Conservation (phyloP, 1,140 invertebrate genomes). For the Drosophila bifasciata region DNA sequence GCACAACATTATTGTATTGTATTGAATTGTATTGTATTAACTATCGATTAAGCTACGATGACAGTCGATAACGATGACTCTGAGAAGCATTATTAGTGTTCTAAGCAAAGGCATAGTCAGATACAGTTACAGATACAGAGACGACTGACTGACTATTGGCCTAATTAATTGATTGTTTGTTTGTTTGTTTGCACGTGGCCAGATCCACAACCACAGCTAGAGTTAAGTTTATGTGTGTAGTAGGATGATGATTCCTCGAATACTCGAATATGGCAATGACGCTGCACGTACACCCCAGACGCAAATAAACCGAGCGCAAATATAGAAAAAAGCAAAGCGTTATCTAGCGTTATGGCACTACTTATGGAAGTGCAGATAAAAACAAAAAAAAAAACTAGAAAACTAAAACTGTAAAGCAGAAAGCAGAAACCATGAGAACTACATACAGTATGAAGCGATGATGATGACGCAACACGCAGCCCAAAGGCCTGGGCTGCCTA, state of each 20-base stretch:
- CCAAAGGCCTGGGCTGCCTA: constrained; percentile 36
- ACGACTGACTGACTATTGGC: neutral
- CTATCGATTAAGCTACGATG: constrained; percentile 41
- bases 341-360: constrained; percentile 42
- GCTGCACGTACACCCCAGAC: constrained; percentile 18
- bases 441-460: constrained; percentile 42
- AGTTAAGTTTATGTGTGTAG: constrained; percentile 36
- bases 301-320: constrained; percentile 25
- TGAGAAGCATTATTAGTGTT: constrained; percentile 61
- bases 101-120: constrained; percentile 14
- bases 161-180: constrained; percentile 20
- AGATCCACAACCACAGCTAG: constrained; percentile 20
- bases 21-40: constrained; percentile 67
- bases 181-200: constrained; percentile 21
- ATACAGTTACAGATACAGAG: neutral
- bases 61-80: constrained; percentile 27
- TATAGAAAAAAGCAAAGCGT: constrained; percentile 34
- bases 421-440: constrained; percentile 39
- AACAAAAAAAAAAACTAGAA: too few species aligned
- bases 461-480: constrained; percentile 26
- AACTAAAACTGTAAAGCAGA: constrained; percentile 17
- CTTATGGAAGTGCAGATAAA: too few species aligned
- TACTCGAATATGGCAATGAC: constrained; percentile 70
- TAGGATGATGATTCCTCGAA: constrained; percentile 49
- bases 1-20: constrained; percentile 43